Evolutionary conservation across 2,113 vertebrate genomes (phyloP), one percentile per base, ranked within the genome.

Genomic region (Copsychus sechellarum): DNA sequence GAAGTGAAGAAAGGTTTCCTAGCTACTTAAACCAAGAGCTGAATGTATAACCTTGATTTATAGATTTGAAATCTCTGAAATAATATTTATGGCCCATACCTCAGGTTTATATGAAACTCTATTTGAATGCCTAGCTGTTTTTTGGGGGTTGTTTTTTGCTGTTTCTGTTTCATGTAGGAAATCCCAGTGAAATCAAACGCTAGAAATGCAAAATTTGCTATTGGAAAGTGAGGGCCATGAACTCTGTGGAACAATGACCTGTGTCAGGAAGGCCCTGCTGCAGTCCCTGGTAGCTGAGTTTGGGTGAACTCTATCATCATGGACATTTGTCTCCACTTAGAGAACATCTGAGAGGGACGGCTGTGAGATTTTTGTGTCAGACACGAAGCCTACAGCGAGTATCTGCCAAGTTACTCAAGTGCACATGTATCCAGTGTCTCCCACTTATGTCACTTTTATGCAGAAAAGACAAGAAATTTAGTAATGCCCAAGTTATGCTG

Each of bases 301-400:
- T 51, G 79, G 38, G 34, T 69, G 42, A 89, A 12, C 26, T 73
- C 34, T 18, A 17, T 67, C 34, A 6, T 29, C 56, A 20, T 9
- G 54, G 93, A 79, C 26, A 8, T 53, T 92, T 91, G 56, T 88
- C 60, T 83, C 40, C 82, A 69, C 14, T 53, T 34, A 4, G 77
- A 56, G 81, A 89, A 48, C 45, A 6, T 69, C 42, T 36, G 56
- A 91, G 61, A 88, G 56, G 47, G 67, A 72, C 40, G 47, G 47
- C 62, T 92, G 78, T 69, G 86, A 92, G 84, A 69, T 80, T 94
- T 81, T 45, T 88, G 40, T 95, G 89, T 96, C 82, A 93, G 61
- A 73, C 53, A 7, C 7, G 2, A 29, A 90, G 79, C 82, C 82
- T 58, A 53, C 66, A 83, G 86, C 16, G 0, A 82, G 33, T 7